A percentile compares a stretch with the other conserved stretches of the same genome.
phyloP scores from a whole-genome alignment of 2,113 vertebrate genomes.

The Narcine bancroftii region DNA sequence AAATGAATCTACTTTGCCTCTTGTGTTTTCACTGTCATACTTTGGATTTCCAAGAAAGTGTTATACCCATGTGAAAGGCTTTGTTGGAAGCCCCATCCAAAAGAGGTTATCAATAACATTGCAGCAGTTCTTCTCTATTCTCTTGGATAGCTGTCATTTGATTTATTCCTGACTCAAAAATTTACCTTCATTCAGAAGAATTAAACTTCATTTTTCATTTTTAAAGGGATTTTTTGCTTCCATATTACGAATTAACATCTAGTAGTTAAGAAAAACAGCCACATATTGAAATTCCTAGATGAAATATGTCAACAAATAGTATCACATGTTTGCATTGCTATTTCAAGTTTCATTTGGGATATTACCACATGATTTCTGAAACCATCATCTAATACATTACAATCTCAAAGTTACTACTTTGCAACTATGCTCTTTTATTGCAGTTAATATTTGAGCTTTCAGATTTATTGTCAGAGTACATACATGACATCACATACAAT shows the following conservation, averaged over 20 bases:
- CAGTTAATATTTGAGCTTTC: slow-evolving; percentile 27
- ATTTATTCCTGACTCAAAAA: not conserved
- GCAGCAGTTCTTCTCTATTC: not conserved
- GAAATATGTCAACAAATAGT: not conserved
- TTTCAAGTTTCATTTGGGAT: not conserved
- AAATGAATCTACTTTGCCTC: no score
- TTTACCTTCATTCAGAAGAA: not conserved
- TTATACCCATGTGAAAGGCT: not conserved
- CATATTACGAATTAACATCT: not conserved
- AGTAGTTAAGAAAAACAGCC: not conserved
- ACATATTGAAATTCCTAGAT: not conserved
- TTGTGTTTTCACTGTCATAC: no score
- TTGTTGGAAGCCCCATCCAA: not conserved
- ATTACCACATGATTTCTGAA: not conserved
- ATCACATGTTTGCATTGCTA: not conserved
- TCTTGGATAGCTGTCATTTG: not conserved
- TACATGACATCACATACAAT: no score
- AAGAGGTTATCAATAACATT: not conserved
- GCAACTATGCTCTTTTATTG: not conserved
- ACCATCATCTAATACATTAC: not conserved
- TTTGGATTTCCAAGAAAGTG: no score
- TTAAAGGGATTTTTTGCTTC: not conserved
- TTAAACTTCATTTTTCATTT: not conserved
- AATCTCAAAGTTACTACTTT: not conserved
- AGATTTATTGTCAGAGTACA: no score